Evolutionary conservation across 2,797 vertebrate species (phyloP).

Genomic region (Sebastes cheni): DNA sequence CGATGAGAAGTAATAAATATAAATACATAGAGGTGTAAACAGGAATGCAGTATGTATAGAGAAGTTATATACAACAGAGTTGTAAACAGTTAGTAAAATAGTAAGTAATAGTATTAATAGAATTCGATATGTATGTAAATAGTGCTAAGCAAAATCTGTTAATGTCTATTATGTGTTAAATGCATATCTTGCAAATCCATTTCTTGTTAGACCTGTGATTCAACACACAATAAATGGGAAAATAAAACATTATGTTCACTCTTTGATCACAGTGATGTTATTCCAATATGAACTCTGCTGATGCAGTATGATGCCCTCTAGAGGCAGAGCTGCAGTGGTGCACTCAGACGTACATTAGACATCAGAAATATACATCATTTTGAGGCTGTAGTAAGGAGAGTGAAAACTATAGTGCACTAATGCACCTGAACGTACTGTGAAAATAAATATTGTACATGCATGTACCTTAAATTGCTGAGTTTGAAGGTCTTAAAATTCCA

Average conservation of each 20-base stretch:
- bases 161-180: neutral
- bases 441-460: neutral
- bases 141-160: neutral
- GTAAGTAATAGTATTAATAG: too few relatives aligned
- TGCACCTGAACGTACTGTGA: neutral
- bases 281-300: neutral
- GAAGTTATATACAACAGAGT: too few relatives aligned
- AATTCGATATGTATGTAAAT: neutral
- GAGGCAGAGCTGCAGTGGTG: neutral
- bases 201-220: neutral
- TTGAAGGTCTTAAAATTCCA: neutral
- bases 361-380: neutral
- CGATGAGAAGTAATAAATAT: accelerated
- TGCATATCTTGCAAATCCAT: neutral
- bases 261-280: neutral
- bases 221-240: neutral
- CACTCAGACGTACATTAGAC: neutral
- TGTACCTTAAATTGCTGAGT: neutral
- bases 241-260: neutral
- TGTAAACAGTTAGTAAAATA: too few relatives aligned
- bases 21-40: too few relatives aligned
- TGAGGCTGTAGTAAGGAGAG: neutral
- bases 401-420: neutral
- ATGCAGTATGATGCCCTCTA: neutral
- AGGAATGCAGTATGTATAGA: too few relatives aligned